Evolutionary conservation across 2,888 invertebrate species (phyloP).

Genomic region (Psylliodes chrysocephalus): DNA sequence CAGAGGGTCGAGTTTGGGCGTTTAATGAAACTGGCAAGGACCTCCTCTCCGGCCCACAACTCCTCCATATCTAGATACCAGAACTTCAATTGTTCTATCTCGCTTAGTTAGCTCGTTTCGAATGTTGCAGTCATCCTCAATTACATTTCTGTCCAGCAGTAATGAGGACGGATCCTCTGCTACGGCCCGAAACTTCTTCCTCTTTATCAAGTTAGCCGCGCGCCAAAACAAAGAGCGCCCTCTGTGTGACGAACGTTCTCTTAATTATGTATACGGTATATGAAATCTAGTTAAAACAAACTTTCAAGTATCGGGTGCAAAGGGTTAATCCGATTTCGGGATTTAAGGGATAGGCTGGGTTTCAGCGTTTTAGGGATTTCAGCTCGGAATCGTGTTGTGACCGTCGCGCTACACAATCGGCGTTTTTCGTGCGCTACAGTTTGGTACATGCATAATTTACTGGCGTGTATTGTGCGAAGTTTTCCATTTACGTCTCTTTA

Average conservation of each 20-base stretch:
- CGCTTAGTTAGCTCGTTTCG: constrained; percentile 37
- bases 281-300: constrained; percentile 44
- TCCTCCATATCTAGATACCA: constrained; percentile 26
- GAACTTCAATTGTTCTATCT: constrained; percentile 28
- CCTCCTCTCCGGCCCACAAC: constrained; percentile 14
- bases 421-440: neutral
- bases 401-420: neutral
- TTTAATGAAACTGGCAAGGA: constrained; percentile 26
- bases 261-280: constrained; percentile 42
- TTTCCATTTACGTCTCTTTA: too few species aligned
- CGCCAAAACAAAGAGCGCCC: constrained; percentile 42
- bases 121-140: constrained; percentile 35
- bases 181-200: constrained; percentile 35
- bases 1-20: constrained; percentile 4
- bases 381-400: neutral
- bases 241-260: constrained; percentile 42
- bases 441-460: neutral
- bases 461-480: too few species aligned
- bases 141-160: constrained; percentile 32
- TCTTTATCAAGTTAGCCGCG: constrained; percentile 41
- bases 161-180: constrained; percentile 31
- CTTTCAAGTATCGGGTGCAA: constrained; percentile 41
- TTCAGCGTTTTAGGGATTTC: constrained; percentile 3
- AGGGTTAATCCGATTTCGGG: constrained; percentile 38
- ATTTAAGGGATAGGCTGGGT: constrained; percentile 22